Evolutionary conservation across 1,140 invertebrate species (phyloP).

Genomic region (Portunus trituberculatus): DNA sequence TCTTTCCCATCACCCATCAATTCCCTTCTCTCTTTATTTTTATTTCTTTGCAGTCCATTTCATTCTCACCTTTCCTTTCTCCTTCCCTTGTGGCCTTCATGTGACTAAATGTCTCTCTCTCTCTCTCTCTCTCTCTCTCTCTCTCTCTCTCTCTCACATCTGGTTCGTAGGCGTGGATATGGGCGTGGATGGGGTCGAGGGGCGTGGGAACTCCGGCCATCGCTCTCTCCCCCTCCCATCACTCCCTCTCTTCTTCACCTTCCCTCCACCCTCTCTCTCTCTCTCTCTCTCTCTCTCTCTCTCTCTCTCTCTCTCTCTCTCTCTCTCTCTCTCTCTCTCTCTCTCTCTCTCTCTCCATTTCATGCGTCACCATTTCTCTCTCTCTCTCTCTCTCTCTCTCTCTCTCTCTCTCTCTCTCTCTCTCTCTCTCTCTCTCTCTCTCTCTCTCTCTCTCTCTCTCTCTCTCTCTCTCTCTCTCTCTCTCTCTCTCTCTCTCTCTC

Average conservation of each 20-base stretch:
- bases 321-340: constrained; percentile 28
- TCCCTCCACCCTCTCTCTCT: background rate
- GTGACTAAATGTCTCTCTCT: background rate
- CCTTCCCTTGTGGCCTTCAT: background rate
- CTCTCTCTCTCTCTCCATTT: constrained; percentile 5
- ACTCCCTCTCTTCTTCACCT: constrained; percentile 2
- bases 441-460: too few relatives aligned
- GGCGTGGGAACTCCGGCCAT: background rate
- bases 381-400: background rate
- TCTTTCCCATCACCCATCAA: background rate
- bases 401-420: too few relatives aligned
- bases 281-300: background rate
- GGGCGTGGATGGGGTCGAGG: background rate
- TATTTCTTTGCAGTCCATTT: background rate
- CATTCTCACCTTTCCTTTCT: background rate
- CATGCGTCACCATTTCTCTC: background rate
- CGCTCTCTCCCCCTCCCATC: constrained; percentile 27
- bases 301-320: background rate
- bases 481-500: background rate
- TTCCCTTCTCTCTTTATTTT: constrained; percentile 8
- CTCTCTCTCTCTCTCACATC: constrained; percentile 18
- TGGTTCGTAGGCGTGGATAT: background rate
- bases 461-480: too few relatives aligned
- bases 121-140: constrained; percentile 3
- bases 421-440: too few relatives aligned